Percentiles rank a stretch among this genome's conserved stretches.
These are phyloP conservation scores for Tachina grossa DNA, from an alignment of 2,888 invertebrate species.

Conservation along the genomic window DNA sequence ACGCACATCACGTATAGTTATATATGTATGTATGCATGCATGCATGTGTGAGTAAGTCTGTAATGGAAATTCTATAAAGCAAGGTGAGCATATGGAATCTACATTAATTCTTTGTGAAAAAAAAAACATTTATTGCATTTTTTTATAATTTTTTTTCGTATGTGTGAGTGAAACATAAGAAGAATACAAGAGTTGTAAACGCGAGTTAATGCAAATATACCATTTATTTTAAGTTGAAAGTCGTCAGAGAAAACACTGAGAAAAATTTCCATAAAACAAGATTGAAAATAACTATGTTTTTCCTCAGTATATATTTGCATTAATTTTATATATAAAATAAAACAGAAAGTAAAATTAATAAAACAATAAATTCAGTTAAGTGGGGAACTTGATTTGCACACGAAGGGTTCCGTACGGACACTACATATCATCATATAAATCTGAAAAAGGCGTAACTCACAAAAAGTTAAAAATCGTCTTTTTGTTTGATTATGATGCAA, in stretches of 20 bases:
- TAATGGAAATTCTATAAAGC: slow-evolving; percentile 30
- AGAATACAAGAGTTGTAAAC: slow-evolving; percentile 7
- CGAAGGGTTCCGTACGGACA: no score
- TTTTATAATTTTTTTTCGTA: not conserved
- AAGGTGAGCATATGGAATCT: slow-evolving; percentile 40
- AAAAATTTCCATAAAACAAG: not conserved
- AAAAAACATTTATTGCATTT: not conserved
- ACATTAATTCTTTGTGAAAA: slow-evolving; percentile 7
- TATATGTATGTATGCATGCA: not conserved
- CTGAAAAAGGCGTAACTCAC: no score
- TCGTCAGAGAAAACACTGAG: not conserved
- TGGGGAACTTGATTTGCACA: no score
- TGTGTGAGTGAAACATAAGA: slow-evolving; percentile 11
- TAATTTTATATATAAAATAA: no score
- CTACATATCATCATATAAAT: no score
- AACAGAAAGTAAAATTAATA: no score
- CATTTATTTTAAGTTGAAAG: not conserved
- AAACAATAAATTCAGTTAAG: no score
- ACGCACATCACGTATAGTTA: not conserved
- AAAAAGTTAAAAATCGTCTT: no score
- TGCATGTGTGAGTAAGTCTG: not conserved
- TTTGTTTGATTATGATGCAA: no score
- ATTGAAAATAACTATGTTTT: not conserved
- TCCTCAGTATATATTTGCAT: no score
- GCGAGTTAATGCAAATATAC: slow-evolving; percentile 35